phyloP scores from a whole-genome alignment of 2,797 vertebrate species.

The Hephaestus fuliginosus region DNA sequence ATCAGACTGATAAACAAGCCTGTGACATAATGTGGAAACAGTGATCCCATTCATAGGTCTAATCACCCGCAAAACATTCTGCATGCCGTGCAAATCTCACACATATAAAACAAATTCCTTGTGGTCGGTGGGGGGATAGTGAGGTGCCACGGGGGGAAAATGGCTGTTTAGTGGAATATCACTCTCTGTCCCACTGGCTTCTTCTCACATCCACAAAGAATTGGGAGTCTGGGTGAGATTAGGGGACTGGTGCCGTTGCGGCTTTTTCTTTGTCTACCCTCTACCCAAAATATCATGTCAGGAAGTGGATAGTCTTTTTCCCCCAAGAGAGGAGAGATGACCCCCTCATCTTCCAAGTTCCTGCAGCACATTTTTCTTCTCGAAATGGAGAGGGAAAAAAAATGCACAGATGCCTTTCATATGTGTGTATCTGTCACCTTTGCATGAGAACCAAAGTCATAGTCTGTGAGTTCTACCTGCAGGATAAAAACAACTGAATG shows the following conservation, averaged over 20 bases:
- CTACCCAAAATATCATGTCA: conserved; percentile 57
- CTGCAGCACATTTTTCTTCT: conserved; percentile 24
- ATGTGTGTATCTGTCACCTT: conserved; percentile 7
- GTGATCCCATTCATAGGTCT: conserved; percentile 82
- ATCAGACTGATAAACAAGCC: conserved; percentile 79
- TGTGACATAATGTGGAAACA: conserved; percentile 87
- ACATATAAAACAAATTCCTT: conserved; percentile 85
- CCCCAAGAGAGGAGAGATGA: conserved; percentile 53
- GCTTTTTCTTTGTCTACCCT: conserved; percentile 71
- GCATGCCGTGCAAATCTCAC: conserved; percentile 80
- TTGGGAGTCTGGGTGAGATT: conserved; percentile 74
- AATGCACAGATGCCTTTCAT: conserved; percentile 1
- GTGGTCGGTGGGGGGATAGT: conserved; percentile 69
- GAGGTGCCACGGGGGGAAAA: conserved; percentile 55
- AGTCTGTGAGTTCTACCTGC: conserved; percentile 11
- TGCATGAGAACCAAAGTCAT: conserved; percentile 13
- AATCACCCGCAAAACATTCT: conserved; percentile 79
- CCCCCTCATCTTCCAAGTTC: conserved; percentile 48
- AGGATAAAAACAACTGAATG: conserved; percentile 23
- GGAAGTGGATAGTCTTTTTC: conserved; percentile 61
- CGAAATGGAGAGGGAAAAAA: conserved; percentile 1
- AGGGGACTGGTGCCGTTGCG: conserved; percentile 66
- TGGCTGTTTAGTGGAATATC: conserved; percentile 67
- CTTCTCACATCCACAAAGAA: conserved; percentile 66
- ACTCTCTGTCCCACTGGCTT: conserved; percentile 60